Evolutionary conservation across 2,888 invertebrate genomes (phyloP).

Genomic region (Thumatha senex): DNA sequence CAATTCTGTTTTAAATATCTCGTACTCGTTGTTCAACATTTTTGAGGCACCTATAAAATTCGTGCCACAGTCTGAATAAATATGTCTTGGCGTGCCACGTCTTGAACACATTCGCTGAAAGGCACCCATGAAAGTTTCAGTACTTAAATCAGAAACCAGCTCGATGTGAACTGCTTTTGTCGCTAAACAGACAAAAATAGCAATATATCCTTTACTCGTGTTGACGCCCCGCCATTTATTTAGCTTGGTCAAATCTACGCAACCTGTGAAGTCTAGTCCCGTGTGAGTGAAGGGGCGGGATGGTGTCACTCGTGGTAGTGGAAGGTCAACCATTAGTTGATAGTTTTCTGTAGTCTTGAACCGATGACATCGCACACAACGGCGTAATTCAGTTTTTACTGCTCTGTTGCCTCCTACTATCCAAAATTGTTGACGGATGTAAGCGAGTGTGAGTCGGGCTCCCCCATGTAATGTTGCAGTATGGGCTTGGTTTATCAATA

Average conservation of each 20-base stretch:
- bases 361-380: background rate
- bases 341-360: background rate
- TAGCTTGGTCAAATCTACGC: background rate
- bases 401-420: background rate
- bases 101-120: conserved; percentile 14
- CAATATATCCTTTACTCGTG: background rate
- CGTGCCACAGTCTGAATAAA: conserved; percentile 17
- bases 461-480: conserved; percentile 4
- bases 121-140: conserved; percentile 7
- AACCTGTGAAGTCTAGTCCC: background rate
- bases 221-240: background rate
- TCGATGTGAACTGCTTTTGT: conserved; percentile 23
- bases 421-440: conserved; percentile 6
- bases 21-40: background rate
- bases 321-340: background rate
- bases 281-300: background rate
- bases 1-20: background rate
- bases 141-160: conserved; percentile 14
- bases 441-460: conserved; percentile 1
- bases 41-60: background rate
- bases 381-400: background rate
- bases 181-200: conserved; percentile 17
- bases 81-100: conserved; percentile 11
- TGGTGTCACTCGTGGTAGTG: background rate
- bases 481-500: conserved; percentile 3